Conservation (phyloP, 2,888 invertebrate species). For the Myopa testacea region DNA sequence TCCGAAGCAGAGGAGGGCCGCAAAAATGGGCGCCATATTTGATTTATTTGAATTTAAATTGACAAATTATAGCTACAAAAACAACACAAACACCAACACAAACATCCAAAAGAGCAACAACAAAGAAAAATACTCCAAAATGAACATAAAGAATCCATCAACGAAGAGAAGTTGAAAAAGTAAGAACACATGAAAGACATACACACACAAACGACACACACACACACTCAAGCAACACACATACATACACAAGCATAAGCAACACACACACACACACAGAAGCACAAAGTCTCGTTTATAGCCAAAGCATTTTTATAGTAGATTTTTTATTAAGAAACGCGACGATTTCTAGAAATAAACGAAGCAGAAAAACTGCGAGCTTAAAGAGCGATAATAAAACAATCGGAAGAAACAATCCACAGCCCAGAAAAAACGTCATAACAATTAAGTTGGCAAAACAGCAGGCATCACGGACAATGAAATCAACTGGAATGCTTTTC, state of each 20-base stretch:
- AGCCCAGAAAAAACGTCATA: neutral
- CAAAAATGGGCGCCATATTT: constrained; percentile 1
- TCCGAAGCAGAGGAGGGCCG: constrained; percentile 2
- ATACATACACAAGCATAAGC: neutral
- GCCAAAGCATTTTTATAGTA: no score
- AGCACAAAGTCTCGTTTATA: no score
- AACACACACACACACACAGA: neutral
- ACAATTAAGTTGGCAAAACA: neutral
- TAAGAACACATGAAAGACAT: neutral
- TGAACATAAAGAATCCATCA: neutral
- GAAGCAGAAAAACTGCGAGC: no score
- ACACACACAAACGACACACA: neutral
- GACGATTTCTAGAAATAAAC: no score
- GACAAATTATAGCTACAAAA: constrained; percentile 19
- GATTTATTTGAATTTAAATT: constrained; percentile 36
- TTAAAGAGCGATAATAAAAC: no score
- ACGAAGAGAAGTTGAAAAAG: no score
- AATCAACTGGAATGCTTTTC: constrained; percentile 28
- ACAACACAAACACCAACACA: neutral
- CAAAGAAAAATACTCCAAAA: neutral
- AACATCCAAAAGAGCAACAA: neutral
- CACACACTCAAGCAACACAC: neutral
- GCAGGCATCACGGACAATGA: constrained; percentile 17
- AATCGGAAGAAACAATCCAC: neutral
- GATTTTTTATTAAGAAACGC: no score